These are phyloP conservation scores for Dicyrtomina minuta DNA, from an alignment of 2,888 invertebrate species.

Conservation along the genomic window DNA sequence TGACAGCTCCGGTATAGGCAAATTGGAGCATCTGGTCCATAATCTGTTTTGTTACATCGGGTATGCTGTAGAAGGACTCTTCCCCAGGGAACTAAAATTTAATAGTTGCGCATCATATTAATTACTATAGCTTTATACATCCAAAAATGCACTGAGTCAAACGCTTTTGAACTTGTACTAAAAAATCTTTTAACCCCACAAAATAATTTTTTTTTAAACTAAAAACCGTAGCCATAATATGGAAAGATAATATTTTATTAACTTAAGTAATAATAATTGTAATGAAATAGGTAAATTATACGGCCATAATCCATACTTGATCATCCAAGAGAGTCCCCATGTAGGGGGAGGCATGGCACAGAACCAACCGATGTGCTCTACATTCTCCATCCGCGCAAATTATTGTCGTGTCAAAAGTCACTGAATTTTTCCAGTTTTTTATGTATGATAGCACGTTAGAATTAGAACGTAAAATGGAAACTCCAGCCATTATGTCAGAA, in stretches of 20 bases:
- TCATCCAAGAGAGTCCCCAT: slow-evolving; percentile 42
- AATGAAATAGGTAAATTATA: too few species aligned
- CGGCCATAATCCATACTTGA: slow-evolving; percentile 41
- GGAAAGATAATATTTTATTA: too few species aligned
- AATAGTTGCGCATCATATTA: too few species aligned
- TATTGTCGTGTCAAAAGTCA: slow-evolving; percentile 33
- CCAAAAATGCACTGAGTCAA: not conserved
- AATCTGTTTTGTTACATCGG: slow-evolving; percentile 35
- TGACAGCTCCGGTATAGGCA: slow-evolving; percentile 43
- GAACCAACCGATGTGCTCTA: slow-evolving; percentile 39
- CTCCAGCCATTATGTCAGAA: not conserved
- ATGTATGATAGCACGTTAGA: not conserved
- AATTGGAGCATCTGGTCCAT: slow-evolving; percentile 39
- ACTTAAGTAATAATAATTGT: too few species aligned
- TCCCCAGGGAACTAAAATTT: slow-evolving; percentile 42
- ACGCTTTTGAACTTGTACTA: not conserved
- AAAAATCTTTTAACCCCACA: not conserved
- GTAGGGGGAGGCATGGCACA: slow-evolving; percentile 39
- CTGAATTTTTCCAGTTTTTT: slow-evolving; percentile 11
- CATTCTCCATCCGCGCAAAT: slow-evolving; percentile 38
- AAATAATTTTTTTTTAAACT: too few species aligned
- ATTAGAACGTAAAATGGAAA: not conserved
- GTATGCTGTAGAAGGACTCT: slow-evolving; percentile 37
- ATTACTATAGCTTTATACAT: too few species aligned
- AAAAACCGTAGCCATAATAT: too few species aligned